Evolutionary conservation across 2,888 invertebrate genomes (phyloP), one percentile per base, ranked within the genome.

Genomic region (Spicauda simplicius): DNA sequence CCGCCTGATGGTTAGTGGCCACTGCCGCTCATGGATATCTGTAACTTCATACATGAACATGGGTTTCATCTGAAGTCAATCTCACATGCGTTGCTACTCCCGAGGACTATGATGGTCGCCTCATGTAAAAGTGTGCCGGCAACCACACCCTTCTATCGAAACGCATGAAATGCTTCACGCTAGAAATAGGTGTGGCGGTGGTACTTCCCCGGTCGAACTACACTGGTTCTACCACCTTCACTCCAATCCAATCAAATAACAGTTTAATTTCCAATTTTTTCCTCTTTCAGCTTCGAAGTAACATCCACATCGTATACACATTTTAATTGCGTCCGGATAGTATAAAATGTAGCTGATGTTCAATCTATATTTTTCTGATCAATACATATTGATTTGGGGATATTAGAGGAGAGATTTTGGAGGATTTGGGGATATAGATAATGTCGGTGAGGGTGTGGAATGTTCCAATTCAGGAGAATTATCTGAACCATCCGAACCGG

Each of bases 291-390:
- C 12, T 52, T 18, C 12, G 19, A 12, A 11, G 16, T 52, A 5
- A 52, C 52, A 5, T 52, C 52, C 5, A 18, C 10, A 12, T 53
- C 53, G 14, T 19, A 53, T 14, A 53, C 20, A 53, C 53, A 53
- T n/a, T 53, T 45, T n/a, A 53, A 53, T 19, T n/a, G 10, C 53
- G 14, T 14, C 53, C 18, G 2, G 53, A 45, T 45, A n/a, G n/a
- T 2, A 14, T n/a, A 45, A n/a, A 45, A 45, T 45, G 14, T 45
- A 5, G 12, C n/a, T 12, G 14, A 14, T n/a, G 12, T 12, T 7
- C 2, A 41, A 7, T 41, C 56, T 64, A 56, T 64, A 71, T 62
- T 71, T 71, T 55, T 53, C 53, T 8, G 67, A 57, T 65, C 71
- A 68, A 64, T 69, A 70, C 65, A 67, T 64, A 18, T 5, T 16